These are phyloP conservation scores for Penelope pileata DNA, from an alignment of 2,113 vertebrate genomes.

Conservation along the genomic window DNA sequence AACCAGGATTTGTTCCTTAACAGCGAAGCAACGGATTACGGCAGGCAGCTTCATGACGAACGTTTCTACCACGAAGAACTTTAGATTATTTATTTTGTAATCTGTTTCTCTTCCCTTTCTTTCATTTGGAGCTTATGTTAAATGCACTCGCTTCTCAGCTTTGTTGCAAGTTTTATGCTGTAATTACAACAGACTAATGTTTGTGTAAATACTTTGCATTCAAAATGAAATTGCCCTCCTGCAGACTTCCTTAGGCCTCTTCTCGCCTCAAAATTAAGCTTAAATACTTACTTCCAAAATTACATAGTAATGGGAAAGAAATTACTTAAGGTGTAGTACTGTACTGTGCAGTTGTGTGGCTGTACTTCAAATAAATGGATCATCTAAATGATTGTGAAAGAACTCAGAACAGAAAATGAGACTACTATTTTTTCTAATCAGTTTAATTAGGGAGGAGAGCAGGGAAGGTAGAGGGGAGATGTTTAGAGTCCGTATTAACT, in stretches of 20 bases:
- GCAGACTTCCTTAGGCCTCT: constrained; percentile 34
- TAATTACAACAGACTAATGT: constrained; percentile 51
- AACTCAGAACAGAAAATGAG: constrained; percentile 2
- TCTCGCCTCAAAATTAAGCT: constrained; percentile 19
- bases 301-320: not conserved
- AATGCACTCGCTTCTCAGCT: constrained; percentile 22
- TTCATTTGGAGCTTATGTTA: constrained; percentile 3
- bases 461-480: not conserved
- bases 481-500: constrained; percentile 63
- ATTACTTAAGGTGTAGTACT: constrained; percentile 5
- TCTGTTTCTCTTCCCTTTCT: not conserved
- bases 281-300: constrained; percentile 24
- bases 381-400: constrained; percentile 24
- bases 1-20: constrained; percentile 92
- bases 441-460: constrained; percentile 26
- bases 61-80: constrained; percentile 85
- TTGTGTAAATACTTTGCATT: constrained; percentile 61
- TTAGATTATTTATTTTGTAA: constrained; percentile 62
- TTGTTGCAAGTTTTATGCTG: constrained; percentile 54
- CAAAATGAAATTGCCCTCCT: constrained; percentile 34
- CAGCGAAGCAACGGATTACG: constrained; percentile 97
- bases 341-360: constrained; percentile 47
- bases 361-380: constrained; percentile 60
- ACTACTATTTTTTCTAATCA: constrained; percentile 44
- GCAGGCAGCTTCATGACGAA: constrained; percentile 85